phyloP scores from a whole-genome alignment of 2,888 invertebrate species.

The Hyalella azteca region DNA sequence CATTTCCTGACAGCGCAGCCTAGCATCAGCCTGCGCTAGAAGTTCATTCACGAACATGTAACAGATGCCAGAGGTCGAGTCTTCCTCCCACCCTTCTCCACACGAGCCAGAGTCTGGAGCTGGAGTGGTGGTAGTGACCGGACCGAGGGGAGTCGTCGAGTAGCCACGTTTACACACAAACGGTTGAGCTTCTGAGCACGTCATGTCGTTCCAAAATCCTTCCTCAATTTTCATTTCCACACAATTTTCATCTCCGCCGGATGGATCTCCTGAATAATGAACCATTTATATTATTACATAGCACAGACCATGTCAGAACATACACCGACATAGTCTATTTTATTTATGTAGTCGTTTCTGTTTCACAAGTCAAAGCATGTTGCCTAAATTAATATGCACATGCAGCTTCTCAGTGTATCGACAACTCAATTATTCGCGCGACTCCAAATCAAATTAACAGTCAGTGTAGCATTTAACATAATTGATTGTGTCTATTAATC shows the following conservation, averaged over 20 bases:
- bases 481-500: no score
- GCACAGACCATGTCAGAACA: no score
- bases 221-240: neutral
- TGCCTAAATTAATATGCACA: no score
- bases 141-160: neutral
- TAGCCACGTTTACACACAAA: conserved; percentile 1
- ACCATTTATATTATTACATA: no score
- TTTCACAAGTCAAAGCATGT: no score
- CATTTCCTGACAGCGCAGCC: neutral
- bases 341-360: no score
- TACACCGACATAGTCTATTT: no score
- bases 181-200: neutral
- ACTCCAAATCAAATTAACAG: no score
- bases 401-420: no score
- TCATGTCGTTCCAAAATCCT: neutral
- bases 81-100: conserved; percentile 3
- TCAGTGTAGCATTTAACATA: no score
- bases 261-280: conserved; percentile 18
- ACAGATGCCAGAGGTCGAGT: neutral
- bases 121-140: neutral
- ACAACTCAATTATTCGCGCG: no score
- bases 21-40: neutral
- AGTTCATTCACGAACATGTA: neutral
- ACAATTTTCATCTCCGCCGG: neutral
- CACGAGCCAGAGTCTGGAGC: neutral